Evolutionary conservation across 1,140 invertebrate genomes (phyloP).

Genomic region (Drosophila carrolli): DNA sequence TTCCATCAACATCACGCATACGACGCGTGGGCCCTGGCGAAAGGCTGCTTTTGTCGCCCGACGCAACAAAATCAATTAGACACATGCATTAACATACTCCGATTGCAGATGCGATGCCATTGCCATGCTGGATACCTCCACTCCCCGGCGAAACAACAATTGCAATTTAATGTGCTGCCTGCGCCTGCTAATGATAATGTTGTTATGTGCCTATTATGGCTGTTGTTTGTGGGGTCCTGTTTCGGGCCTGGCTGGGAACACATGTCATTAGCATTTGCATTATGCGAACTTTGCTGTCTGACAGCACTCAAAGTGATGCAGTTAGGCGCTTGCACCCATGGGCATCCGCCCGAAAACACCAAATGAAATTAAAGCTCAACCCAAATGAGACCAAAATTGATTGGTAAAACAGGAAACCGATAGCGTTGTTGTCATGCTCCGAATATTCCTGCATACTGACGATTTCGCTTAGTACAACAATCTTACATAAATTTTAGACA

Average conservation of each 20-base stretch:
- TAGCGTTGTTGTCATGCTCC: background rate
- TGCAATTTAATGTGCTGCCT: slow-evolving; percentile 72
- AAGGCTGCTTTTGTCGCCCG: slow-evolving; percentile 37
- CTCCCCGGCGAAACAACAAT: slow-evolving; percentile 32
- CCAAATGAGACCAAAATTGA: slow-evolving; percentile 10
- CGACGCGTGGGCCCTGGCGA: slow-evolving; percentile 15
- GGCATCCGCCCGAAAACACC: slow-evolving; percentile 4
- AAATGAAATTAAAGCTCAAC: slow-evolving; percentile 39
- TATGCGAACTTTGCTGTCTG: slow-evolving; percentile 42
- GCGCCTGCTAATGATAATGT: slow-evolving; percentile 73
- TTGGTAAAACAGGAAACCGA: background rate
- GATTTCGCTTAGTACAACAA: no score
- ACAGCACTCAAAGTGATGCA: slow-evolving; percentile 57
- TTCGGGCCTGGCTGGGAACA: slow-evolving; percentile 8
- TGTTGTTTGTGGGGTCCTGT: slow-evolving; percentile 43
- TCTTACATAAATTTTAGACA: no score
- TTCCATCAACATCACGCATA: slow-evolving; percentile 34
- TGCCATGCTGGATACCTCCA: slow-evolving; percentile 5
- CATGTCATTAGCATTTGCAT: slow-evolving; percentile 73
- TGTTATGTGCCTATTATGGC: slow-evolving; percentile 75
- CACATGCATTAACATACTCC: slow-evolving; percentile 55
- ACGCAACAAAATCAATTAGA: slow-evolving; percentile 77
- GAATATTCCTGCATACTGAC: no score
- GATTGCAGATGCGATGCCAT: slow-evolving; percentile 25
- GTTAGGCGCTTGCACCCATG: slow-evolving; percentile 16